Evolutionary conservation across 2,888 invertebrate genomes (phyloP).

Genomic region (Heliconius sara): DNA sequence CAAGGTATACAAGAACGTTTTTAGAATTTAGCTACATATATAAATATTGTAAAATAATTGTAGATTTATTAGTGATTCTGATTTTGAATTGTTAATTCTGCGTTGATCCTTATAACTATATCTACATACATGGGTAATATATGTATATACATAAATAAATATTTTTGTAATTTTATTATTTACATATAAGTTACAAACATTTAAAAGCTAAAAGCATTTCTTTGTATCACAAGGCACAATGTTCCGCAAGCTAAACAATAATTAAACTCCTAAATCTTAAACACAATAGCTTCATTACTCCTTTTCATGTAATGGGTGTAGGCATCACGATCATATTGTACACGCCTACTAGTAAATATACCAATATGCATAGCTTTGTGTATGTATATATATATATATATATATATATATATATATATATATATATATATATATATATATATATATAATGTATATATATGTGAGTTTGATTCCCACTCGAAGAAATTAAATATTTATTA

Average conservation of each 20-base stretch:
- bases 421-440: too few species aligned
- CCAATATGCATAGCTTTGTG: too few species aligned
- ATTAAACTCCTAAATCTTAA: constrained; percentile 54
- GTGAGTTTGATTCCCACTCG: too few species aligned
- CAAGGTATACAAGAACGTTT: background rate
- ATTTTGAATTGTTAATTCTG: background rate
- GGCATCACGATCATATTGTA: constrained; percentile 55
- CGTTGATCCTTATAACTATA: too few species aligned
- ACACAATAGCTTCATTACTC: constrained; percentile 61
- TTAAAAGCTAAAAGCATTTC: background rate
- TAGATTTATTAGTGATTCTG: background rate
- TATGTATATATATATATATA: too few species aligned
- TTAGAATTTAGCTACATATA: background rate
- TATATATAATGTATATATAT: too few species aligned
- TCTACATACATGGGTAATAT: too few species aligned
- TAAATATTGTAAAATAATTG: background rate
- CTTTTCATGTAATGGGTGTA: constrained; percentile 54
- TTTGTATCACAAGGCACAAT: constrained; percentile 20
- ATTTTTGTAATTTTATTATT: too few species aligned
- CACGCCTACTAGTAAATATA: background rate
- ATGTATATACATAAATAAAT: too few species aligned
- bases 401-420: too few species aligned
- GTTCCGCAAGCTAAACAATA: constrained; percentile 43
- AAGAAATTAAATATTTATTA: too few species aligned
- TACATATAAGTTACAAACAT: too few species aligned